These are phyloP conservation scores for Ctenopoma multispine DNA, from an alignment of 2,797 vertebrate genomes.

Conservation along the genomic window DNA sequence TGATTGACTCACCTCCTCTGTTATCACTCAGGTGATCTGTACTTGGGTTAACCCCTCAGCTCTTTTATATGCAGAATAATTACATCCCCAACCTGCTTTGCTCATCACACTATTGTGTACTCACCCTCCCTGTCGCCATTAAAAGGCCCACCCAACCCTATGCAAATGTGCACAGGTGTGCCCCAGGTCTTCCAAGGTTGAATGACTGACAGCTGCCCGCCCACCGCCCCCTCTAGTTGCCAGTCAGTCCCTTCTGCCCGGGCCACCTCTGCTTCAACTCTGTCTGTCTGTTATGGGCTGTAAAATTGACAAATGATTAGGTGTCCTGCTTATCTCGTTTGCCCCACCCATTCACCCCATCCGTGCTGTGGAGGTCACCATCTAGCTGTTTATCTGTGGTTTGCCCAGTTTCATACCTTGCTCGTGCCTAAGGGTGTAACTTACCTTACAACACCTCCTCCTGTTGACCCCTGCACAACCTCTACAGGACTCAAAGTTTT, in stretches of 20 bases:
- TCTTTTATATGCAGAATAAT: slow-evolving; percentile 67
- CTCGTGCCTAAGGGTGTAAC: slow-evolving; percentile 32
- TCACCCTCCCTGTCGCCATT: slow-evolving; percentile 26
- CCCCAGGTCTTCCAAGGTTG: slow-evolving; percentile 47
- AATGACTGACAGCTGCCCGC: slow-evolving; percentile 71
- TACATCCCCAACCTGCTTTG: slow-evolving; percentile 60
- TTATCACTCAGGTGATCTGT: slow-evolving; percentile 68
- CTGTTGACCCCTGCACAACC: slow-evolving; percentile 41
- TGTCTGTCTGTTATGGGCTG: slow-evolving; percentile 70
- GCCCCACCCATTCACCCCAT: slow-evolving; percentile 25
- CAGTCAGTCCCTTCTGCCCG: slow-evolving; percentile 54
- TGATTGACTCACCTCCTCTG: slow-evolving; percentile 44
- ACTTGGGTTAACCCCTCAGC: slow-evolving; percentile 6
- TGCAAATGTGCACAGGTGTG: slow-evolving; percentile 72
- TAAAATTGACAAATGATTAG: slow-evolving; percentile 72
- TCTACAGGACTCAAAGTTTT: slow-evolving; percentile 30
- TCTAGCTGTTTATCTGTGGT: slow-evolving; percentile 24
- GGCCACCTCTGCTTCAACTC: slow-evolving; percentile 44
- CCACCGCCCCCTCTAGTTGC: slow-evolving; percentile 53
- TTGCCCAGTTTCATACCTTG: slow-evolving; percentile 3
- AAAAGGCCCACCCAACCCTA: slow-evolving; percentile 40
- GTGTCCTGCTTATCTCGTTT: slow-evolving; percentile 57
- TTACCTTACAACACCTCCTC: slow-evolving; percentile 22
- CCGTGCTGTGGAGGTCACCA: slow-evolving; percentile 36
- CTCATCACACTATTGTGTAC: slow-evolving; percentile 34